Base-by-base conservation (phyloP, 2,888 invertebrate genomes). In the Pterobdella sp. region DNA sequence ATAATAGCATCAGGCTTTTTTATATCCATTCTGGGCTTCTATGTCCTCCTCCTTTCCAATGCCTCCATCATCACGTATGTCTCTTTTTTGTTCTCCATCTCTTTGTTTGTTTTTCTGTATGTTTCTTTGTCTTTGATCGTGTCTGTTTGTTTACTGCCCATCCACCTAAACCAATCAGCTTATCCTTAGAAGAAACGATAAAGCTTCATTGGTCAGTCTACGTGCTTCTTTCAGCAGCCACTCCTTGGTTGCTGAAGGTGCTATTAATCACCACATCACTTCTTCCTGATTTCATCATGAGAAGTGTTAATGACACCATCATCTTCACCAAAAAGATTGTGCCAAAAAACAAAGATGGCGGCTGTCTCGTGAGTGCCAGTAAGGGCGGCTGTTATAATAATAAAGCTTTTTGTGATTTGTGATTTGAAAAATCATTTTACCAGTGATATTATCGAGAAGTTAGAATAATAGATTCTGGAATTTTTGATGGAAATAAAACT, bases 221-320 rank as follows among this genome's bases (percentile, higher is more conserved):
- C 72, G 78, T 77, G 4, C 74, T 80, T 26, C 75, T 80, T 34
- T 73, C 76, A 42, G 77, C 78, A 60, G 75, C 72, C 1, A 76
- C 76, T 0, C 75, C 80, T n/a, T 82, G 82, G 82, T 75, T 82
- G 3, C 74, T 77, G 10, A 76, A 80, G 34, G 31, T 82, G 1
- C 64, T 81, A 32, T 75, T 82, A 31, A 76, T 79, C 0, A 72
- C 80, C 18, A 72, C 79, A 0, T 80, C 81, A 4, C 77, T 82
- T 0, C 72, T 82, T 14, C 82, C 82, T 0, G 83, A 83, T 74
- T 69, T 82, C 56, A 35, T 82, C 4, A 70, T 79, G 10, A 75
- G 80, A 56, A 76, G 76, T 1, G 72, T 76, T 74, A 68, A 72
- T 29, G 80, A 80, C 76, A 72, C 52, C 14, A 67, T 74, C 52